Percentiles rank a stretch among this genome's conserved stretches.
Conservation (phyloP, 2,113 vertebrate species). For the Vanacampus margaritifer region DNA sequence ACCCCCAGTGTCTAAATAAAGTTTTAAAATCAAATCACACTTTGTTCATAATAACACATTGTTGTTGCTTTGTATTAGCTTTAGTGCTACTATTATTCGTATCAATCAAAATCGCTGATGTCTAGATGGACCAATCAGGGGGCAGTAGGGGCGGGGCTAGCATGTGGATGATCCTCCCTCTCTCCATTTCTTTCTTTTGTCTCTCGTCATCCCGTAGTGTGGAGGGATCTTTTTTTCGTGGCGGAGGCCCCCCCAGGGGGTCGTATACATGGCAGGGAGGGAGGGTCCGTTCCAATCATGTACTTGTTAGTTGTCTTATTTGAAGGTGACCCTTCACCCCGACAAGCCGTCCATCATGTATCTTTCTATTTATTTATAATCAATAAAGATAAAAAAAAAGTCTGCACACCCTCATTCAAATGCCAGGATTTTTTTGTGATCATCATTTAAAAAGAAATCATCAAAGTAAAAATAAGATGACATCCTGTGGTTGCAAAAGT, state of each 20-base stretch:
- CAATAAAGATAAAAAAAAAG: too few relatives aligned
- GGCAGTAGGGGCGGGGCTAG: conserved; percentile 56
- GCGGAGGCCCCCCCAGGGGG: conserved; percentile 26
- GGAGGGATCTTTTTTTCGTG: conserved; percentile 35
- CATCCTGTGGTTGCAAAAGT: too few relatives aligned
- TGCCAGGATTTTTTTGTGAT: too few relatives aligned
- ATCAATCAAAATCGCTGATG: conserved; percentile 30
- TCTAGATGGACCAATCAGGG: conserved; percentile 46
- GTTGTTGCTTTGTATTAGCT: conserved; percentile 12
- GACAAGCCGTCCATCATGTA: conserved; percentile 40
- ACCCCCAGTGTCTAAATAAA: neutral
- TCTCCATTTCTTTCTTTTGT: conserved; percentile 45
- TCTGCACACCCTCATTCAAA: too few relatives aligned
- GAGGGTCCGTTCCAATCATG: conserved; percentile 39
- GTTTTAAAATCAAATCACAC: too few relatives aligned
- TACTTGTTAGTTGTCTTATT: conserved; percentile 67
- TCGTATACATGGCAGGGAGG: conserved; percentile 37
- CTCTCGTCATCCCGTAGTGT: conserved; percentile 42
- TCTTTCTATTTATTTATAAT: too few relatives aligned
- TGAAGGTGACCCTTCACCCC: conserved; percentile 66
- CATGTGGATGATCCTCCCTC: conserved; percentile 55
- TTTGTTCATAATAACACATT: neutral
- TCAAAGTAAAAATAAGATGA: too few relatives aligned
- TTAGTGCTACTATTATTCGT: conserved; percentile 77
- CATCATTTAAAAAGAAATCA: too few relatives aligned